Base-by-base conservation (phyloP, 2,888 invertebrate genomes). In the Synergus gifuensis region DNA sequence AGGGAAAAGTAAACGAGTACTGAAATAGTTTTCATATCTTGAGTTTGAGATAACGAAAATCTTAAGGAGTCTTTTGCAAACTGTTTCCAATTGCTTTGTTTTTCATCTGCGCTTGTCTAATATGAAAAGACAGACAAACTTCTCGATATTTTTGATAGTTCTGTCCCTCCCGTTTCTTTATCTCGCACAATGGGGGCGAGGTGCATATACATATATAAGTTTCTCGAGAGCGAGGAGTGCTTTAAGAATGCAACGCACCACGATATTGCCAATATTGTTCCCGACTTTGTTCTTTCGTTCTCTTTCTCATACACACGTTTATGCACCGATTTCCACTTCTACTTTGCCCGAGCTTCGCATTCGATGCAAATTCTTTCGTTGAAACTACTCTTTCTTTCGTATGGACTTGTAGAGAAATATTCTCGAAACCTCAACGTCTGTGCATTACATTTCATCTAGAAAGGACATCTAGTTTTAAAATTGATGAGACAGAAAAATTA, bases 241-340 rank as follows among this genome's bases (percentile, higher is more conserved):
- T 22, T 4, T 36, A 8, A 11, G 28, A 36, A 54, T 49, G 22
- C 16, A 49, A 69, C 28, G 46, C 67, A 67, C 22, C 22, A 18
- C 18, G 28, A 69, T 69, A 69, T 69, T 69, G 69, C 16, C 46
- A 69, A 69, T 69, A 69, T 49, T 66, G 16, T 46, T 69, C 46
- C 22, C 28, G 46, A 69, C 69, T 49, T 46, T 49, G 9, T 22
- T 42, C 44, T 11, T 9, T 64, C 64, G 9, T 14, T 18, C 46
- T 69, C 46, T 69, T 18, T 18, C 18, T 67, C 44, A 18, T 46
- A 22, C 16, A 49, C 69, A 69, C 69, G 49, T 69, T 69, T 36
- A 49, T 66, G 42, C 28, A 69, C 46, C 69, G 69, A 69, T 69
- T 69, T 46, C 66, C 42, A 67, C 42, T 67, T 67, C 18, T 44